Conservation (phyloP, 2,888 invertebrate species). For the Euproctis similis region DNA sequence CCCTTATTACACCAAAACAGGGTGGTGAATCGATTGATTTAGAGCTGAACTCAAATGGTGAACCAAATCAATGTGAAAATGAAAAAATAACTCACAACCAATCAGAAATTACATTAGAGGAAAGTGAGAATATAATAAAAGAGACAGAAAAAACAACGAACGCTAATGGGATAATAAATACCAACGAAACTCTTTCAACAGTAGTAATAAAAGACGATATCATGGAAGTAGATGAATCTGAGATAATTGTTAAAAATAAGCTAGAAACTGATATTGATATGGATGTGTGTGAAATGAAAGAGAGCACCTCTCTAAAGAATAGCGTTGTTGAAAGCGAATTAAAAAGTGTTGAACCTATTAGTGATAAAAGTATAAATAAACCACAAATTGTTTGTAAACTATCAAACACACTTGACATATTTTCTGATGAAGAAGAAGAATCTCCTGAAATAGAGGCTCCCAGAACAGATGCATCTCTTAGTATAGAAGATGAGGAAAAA, state of each 20-base stretch:
- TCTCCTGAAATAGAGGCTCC: constrained; percentile 11
- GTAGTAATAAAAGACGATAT: constrained; percentile 1
- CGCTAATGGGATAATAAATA: too few species aligned
- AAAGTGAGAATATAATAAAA: too few species aligned
- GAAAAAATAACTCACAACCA: too few species aligned
- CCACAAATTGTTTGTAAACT: constrained; percentile 38
- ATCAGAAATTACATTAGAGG: neutral
- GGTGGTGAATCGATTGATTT: too few species aligned
- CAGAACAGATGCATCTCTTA: constrained; percentile 1
- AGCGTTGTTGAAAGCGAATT: neutral
- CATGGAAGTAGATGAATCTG: neutral
- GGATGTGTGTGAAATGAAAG: constrained; percentile 13
- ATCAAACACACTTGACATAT: constrained; percentile 55
- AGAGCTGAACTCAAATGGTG: too few species aligned
- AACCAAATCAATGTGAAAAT: too few species aligned
- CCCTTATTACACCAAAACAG: too few species aligned
- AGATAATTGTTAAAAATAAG: neutral
- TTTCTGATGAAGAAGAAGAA: constrained; percentile 63
- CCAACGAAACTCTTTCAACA: too few species aligned
- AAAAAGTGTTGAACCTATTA: neutral
- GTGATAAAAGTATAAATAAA: constrained; percentile 9
- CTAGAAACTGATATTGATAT: constrained; percentile 8
- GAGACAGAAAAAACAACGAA: too few species aligned
- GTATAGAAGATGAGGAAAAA: constrained; percentile 7
- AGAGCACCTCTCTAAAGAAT: constrained; percentile 3